Evolutionary conservation across 2,888 invertebrate species (phyloP), one percentile per base, ranked within the genome.

Genomic region (Aplocera efformata): DNA sequence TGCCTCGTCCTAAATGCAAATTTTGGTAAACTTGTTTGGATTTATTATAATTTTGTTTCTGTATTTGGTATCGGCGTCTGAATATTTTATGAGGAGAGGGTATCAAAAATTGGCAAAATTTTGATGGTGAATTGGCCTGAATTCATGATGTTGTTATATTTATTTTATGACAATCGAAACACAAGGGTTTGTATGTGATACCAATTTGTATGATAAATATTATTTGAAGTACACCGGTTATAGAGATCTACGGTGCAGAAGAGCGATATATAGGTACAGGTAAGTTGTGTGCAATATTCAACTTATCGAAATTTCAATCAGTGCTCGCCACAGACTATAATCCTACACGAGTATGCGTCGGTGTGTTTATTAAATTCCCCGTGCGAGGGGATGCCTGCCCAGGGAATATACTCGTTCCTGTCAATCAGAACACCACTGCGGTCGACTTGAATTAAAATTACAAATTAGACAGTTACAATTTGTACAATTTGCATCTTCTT

Each of bases 281-380:
- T 28, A 11, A 24, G n/a, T 30, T 29, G 42, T 38, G 38, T 40
- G 27, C 37, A 43, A 46, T 50, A 49, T 48, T 53, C 48, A 60
- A 71, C 22, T 60, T 60, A 64, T 60, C 59, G 57, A 63, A 65
- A 67, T 73, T 72, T 76, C 75, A 75, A 77, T 77, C 71, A 70
- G 58, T 56, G 58, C 60, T 60, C 61, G 51, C 59, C 58, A 58
- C 57, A 57, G 67, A 61, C 58, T 63, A 66, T 67, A 69, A 70
- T 69, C 66, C 72, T 67, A 72, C n/a, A 71, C 65, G 31, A 7
- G 33, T 36, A 20, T 32, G 23, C 20, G 42, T 41, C 8, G 51
- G 61, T 51, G 58, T 67, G 71, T 71, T 72, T 69, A 74, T 70
- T 70, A 68, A 73, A 71, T 72, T 63, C 60, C 60, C 57, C 51